A percentile compares a stretch with the other conserved stretches of the same genome.
phyloP scores from a whole-genome alignment of 2,797 vertebrate species.

The Epinephelus awoara region DNA sequence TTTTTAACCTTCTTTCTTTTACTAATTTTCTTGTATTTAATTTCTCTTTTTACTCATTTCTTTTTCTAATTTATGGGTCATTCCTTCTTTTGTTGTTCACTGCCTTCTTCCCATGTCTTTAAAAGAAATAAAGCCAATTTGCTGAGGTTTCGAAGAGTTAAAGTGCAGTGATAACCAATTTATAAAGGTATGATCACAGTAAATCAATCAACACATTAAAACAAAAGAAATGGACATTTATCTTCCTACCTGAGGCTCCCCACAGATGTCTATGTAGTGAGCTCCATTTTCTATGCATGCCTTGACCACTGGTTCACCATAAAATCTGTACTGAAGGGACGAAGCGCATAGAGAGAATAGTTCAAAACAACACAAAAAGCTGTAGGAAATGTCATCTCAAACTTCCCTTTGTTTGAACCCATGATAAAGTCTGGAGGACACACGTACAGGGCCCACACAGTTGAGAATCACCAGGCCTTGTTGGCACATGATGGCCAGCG shows the following conservation, averaged over 20 bases:
- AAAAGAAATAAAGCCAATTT: no score
- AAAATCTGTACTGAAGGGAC: slow-evolving; percentile 90
- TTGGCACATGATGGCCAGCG: slow-evolving; percentile 89
- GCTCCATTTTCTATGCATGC: slow-evolving; percentile 94
- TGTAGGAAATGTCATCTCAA: background rate
- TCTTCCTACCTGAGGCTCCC: slow-evolving; percentile 92
- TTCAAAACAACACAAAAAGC: background rate
- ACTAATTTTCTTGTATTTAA: no score
- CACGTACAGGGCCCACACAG: slow-evolving; percentile 93
- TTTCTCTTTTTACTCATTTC: no score
- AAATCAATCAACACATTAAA: background rate
- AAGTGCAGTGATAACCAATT: background rate
- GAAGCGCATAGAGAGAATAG: background rate
- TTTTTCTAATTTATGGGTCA: no score
- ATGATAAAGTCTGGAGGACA: background rate
- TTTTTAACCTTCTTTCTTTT: no score
- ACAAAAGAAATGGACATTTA: background rate
- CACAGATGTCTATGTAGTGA: slow-evolving; percentile 92
- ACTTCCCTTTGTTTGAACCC: no score
- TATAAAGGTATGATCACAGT: background rate
- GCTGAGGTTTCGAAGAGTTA: no score
- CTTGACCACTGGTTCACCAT: slow-evolving; percentile 92
- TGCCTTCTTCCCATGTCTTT: no score
- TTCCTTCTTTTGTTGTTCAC: no score
- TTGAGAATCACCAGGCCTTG: slow-evolving; percentile 90